Base-by-base conservation (phyloP, 2,888 invertebrate species). In the Yponomeuta sedellus region DNA sequence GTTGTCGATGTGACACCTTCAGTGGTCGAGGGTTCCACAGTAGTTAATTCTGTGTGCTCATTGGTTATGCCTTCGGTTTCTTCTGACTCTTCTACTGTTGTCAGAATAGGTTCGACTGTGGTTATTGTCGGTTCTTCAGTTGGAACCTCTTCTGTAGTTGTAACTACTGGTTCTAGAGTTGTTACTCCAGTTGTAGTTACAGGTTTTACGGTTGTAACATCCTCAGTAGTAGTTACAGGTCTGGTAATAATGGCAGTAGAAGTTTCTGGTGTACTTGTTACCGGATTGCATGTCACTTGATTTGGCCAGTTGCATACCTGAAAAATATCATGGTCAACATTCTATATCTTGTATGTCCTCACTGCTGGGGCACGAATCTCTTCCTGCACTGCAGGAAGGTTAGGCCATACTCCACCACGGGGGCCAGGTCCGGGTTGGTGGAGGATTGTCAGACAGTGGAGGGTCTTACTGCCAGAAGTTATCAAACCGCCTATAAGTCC, bases 271-370 rank as follows among this genome's bases (percentile, higher is more conserved):
- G 25, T 5, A 64, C 57, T 44, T 22, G 67, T 69, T 1, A 64
- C 61, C 2, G 66, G 57, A 20, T 40, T 64, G 57, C 77, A 34
- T 34, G 34, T 34, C 34, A 77, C 12, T 72, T 66, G 1, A 74
- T 75, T 12, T 0, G 74, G 69, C 71, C 73, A 74, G 66, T 77
- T 71, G 64, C 77, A 77, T 5, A 71, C 70, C 77, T 77, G 67
- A 12, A 4, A 70, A 64, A 11, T n/a, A 22, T 11, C 19, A 34
- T 34, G 34, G 4, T 34, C 0, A 34, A 34, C 4, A 34, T 34
- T 34, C 1, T 8, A 34, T n/a, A n/a, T n/a, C n/a, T n/a, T n/a
- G n/a, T n/a, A n/a, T n/a, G n/a, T n/a, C n/a, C n/a, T n/a, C n/a
- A n/a, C n/a, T n/a, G n/a, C n/a, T n/a, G n/a, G n/a, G n/a, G n/a